Evolutionary conservation across 1,140 invertebrate species (phyloP).

Genomic region (Diorhabda elongata): DNA sequence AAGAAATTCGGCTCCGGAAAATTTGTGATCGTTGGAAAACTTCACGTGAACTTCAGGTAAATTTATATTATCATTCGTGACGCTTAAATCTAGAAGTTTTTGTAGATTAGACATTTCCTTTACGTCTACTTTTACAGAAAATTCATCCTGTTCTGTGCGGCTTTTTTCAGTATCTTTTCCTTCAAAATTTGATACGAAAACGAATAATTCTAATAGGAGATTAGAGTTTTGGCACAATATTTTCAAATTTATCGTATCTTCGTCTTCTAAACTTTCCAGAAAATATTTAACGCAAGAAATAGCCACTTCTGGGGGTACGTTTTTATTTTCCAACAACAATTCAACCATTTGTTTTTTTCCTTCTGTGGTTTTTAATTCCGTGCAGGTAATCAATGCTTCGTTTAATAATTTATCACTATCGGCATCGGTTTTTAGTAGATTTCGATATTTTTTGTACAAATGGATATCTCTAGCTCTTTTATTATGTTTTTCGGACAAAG

Average conservation of each 20-base stretch:
- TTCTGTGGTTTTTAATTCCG: conserved; percentile 70
- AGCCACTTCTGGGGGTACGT: conserved; percentile 55
- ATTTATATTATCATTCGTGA: conserved; percentile 33
- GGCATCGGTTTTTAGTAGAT: conserved; percentile 57
- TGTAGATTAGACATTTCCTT: conserved; percentile 46
- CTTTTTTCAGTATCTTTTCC: conserved; percentile 25
- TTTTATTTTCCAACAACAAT: conserved; percentile 61
- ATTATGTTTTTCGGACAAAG: conserved; percentile 81
- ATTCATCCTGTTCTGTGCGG: conserved; percentile 17
- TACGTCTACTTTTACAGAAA: conserved; percentile 26
- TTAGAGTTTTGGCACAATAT: conserved; percentile 36
- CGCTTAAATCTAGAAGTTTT: conserved; percentile 45
- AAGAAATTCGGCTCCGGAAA: conserved; percentile 48
- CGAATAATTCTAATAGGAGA: conserved; percentile 40
- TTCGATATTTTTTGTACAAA: conserved; percentile 74
- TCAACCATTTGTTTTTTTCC: conserved; percentile 68
- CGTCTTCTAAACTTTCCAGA: conserved; percentile 38
- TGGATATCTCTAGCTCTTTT: conserved; percentile 82
- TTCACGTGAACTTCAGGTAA: conserved; percentile 37
- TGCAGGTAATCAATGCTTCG: conserved; percentile 53
- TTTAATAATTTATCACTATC: conserved; percentile 51
- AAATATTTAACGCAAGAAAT: conserved; percentile 53
- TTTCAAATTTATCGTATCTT: conserved; percentile 32
- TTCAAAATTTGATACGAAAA: conserved; percentile 25
- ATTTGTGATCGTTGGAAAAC: conserved; percentile 37